A percentile compares a stretch with the other conserved stretches of the same genome.
These are phyloP conservation scores for Otolemur crassicaudatus DNA, from an alignment of 2,797 vertebrate species.

Conservation along the genomic window DNA sequence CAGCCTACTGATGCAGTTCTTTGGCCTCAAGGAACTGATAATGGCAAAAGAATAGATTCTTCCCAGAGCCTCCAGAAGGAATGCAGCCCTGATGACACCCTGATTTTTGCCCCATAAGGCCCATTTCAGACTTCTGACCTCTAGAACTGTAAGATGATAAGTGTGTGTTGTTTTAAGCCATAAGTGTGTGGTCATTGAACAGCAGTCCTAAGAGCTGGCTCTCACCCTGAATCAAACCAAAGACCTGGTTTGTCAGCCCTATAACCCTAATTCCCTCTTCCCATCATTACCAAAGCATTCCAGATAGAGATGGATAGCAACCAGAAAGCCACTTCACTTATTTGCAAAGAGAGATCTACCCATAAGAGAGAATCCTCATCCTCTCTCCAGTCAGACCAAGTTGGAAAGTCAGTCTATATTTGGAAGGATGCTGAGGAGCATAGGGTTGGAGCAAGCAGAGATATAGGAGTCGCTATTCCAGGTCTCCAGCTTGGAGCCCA, in stretches of 20 bases:
- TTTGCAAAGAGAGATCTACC: background rate
- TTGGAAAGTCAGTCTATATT: background rate
- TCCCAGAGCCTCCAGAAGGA: background rate
- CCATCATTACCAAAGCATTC: background rate
- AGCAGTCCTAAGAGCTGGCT: background rate
- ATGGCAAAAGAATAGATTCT: background rate
- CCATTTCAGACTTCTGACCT: background rate
- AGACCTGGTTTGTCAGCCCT: background rate
- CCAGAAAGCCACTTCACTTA: background rate
- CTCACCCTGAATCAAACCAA: background rate
- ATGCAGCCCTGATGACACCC: background rate
- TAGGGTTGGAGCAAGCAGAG: background rate
- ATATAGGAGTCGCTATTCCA: background rate
- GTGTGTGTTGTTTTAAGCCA: background rate
- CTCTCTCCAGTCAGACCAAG: background rate
- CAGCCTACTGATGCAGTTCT: background rate
- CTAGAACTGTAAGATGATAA: background rate
- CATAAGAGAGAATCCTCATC: background rate
- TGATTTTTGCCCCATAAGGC: background rate
- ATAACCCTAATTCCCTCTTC: background rate
- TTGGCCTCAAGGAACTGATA: background rate
- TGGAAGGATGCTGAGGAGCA: background rate
- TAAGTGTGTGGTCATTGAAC: background rate
- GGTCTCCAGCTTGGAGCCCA: background rate
- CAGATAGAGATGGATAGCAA: background rate